Evolutionary conservation across 1,140 invertebrate species (phyloP).

Genomic region (Penaeus vannamei): DNA sequence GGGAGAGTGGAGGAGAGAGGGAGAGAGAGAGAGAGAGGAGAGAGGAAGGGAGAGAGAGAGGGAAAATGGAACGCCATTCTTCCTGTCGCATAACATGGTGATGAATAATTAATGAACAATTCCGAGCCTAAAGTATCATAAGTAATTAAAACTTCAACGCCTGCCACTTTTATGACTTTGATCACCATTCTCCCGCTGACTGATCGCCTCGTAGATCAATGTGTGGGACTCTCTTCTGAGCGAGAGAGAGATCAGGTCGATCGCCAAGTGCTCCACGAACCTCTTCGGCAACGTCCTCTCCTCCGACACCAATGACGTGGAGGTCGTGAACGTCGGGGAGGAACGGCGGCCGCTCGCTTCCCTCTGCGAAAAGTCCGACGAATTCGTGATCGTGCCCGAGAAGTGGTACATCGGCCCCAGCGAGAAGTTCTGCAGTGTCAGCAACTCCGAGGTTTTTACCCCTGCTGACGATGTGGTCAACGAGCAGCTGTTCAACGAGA

Average conservation of each 20-base stretch:
- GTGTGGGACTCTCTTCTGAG: slow-evolving; percentile 48
- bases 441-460: slow-evolving; percentile 47
- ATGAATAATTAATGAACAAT: no score
- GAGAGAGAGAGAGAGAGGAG: no score
- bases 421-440: slow-evolving; percentile 32
- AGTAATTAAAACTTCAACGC: neutral
- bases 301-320: slow-evolving; percentile 23
- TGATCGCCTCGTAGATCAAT: slow-evolving; percentile 30
- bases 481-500: slow-evolving; percentile 40
- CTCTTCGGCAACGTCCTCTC: slow-evolving; percentile 49
- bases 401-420: slow-evolving; percentile 38
- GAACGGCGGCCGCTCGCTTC: slow-evolving; percentile 2
- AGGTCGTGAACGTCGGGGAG: slow-evolving; percentile 38
- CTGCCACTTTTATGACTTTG: neutral
- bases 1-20: no score
- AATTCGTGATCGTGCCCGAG: slow-evolving; percentile 45
- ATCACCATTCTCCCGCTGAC: neutral
- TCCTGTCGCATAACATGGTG: no score
- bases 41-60: no score
- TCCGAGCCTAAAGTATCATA: no score
- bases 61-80: no score
- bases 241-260: slow-evolving; percentile 17
- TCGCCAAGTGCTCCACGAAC: slow-evolving; percentile 34
- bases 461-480: slow-evolving; percentile 26
- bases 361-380: neutral